These are phyloP conservation scores for Rhineura floridana DNA, from an alignment of 2,113 vertebrate species.

Conservation along the genomic window DNA sequence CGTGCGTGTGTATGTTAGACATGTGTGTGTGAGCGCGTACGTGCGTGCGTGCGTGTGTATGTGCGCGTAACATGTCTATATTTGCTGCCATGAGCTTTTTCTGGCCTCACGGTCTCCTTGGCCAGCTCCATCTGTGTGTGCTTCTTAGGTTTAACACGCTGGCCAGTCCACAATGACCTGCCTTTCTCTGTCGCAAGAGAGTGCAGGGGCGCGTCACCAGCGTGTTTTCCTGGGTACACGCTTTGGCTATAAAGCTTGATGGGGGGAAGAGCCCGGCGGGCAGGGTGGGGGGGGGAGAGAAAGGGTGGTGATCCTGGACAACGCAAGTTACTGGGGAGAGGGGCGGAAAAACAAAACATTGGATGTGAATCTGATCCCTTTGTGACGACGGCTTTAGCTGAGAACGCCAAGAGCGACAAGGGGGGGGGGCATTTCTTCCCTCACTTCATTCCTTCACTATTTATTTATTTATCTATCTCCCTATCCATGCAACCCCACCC, in stretches of 20 bases:
- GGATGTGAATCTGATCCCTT: constrained; percentile 28
- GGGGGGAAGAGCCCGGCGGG: background rate
- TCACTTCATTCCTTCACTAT: constrained; percentile 28
- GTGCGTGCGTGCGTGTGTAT: background rate
- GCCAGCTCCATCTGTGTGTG: background rate
- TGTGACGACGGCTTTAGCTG: constrained; percentile 14
- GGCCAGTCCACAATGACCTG: background rate
- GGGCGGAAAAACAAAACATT: constrained; percentile 47
- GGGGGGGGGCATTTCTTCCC: constrained; percentile 9
- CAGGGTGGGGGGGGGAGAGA: background rate
- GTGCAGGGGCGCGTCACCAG: background rate
- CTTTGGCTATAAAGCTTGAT: no score
- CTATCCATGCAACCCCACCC: no score
- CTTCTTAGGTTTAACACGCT: background rate
- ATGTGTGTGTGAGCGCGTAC: background rate
- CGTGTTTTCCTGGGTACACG: background rate
- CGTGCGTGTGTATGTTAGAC: no score
- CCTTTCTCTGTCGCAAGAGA: background rate
- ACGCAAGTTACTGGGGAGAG: background rate
- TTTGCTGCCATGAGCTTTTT: background rate
- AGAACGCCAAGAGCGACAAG: background rate
- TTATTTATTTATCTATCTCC: background rate
- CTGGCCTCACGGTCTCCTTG: background rate
- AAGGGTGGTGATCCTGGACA: background rate
- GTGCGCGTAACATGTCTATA: no score